Evolutionary conservation across 2,797 vertebrate genomes (phyloP), one percentile per base, ranked within the genome.

Genomic region (Onychomys leucogaster): DNA sequence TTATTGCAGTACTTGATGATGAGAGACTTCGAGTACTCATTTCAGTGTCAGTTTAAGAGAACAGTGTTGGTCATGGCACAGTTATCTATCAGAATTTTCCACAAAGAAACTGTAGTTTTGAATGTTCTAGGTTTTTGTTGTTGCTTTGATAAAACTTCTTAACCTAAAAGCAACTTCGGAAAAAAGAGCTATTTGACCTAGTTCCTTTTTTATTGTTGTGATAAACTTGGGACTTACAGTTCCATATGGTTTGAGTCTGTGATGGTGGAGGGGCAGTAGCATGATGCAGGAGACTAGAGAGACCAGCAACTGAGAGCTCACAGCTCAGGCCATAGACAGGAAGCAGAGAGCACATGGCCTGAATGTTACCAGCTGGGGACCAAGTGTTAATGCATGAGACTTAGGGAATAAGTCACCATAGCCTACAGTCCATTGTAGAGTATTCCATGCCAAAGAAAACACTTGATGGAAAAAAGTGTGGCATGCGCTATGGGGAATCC

Each of bases 81-180:
- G 73, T 93, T 76, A 91, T 91, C n/a, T 52, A 91, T 84, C 65
- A 71, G 37, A 81, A 63, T 90, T 94, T 85, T 78, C 61, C 95
- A 25, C 46, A 76, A 3, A 76, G n/a, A 75, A 41, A 92, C 32
- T 89, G 1, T 83, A 94, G 55, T 92, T 83, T 87, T 73, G n/a
- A 87, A 73, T 87, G n/a, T 57, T 87, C 16, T n/a, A 71, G 85
- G 14, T 55, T 55, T 69, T 86, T 49, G 61, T 55, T 65, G 61
- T 67, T 86, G 83, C 46, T 71, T 69, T 55, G 23, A 37, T 23
- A 87, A 71, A 86, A 37, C 65, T 69, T 55, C 46, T 69, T 71
- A 25, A 25, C 37, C 25, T 49, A 71, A 71, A 71, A 87, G 65
- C 46, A 87, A 13, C 23, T 29, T 37, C 57, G 85, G 67, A 43